Evolutionary conservation across 2,888 invertebrate genomes (phyloP).

Genomic region (Andrena trimmerana): DNA sequence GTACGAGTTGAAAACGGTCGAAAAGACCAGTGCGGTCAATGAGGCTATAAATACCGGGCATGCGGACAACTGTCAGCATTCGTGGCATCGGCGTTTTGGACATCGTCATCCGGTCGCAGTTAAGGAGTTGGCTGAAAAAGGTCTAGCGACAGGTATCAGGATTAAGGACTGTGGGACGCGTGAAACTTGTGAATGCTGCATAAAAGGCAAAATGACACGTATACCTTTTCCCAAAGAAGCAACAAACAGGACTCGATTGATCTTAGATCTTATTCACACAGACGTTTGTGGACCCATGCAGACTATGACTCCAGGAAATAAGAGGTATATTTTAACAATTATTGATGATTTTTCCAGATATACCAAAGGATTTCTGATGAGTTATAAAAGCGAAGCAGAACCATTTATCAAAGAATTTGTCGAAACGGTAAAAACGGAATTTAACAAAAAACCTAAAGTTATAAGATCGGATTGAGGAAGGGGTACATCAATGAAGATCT

Average conservation of each 20-base stretch:
- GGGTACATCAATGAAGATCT: constrained; percentile 49
- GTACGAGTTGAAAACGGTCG: background rate
- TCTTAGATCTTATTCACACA: background rate
- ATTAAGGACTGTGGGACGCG: constrained; percentile 12
- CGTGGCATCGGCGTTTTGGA: constrained; percentile 6
- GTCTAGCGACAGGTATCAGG: constrained; percentile 59
- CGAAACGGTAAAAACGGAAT: background rate
- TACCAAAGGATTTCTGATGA: too few relatives aligned
- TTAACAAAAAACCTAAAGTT: constrained; percentile 22
- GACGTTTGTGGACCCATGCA: too few relatives aligned
- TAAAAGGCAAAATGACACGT: too few relatives aligned
- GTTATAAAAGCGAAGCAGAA: too few relatives aligned
- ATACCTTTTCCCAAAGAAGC: background rate
- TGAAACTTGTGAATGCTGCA: too few relatives aligned
- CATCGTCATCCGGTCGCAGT: background rate
- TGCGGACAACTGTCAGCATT: background rate
- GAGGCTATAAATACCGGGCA: background rate
- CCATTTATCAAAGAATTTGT: too few relatives aligned
- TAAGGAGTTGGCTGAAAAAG: constrained; percentile 13
- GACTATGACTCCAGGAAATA: too few relatives aligned
- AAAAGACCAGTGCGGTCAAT: background rate
- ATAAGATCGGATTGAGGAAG: constrained; percentile 56
- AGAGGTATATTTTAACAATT: too few relatives aligned
- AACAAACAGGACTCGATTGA: background rate
- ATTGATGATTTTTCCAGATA: too few relatives aligned